phyloP scores from a whole-genome alignment of 2,113 vertebrate genomes.

The Mastomys natalensis region DNA sequence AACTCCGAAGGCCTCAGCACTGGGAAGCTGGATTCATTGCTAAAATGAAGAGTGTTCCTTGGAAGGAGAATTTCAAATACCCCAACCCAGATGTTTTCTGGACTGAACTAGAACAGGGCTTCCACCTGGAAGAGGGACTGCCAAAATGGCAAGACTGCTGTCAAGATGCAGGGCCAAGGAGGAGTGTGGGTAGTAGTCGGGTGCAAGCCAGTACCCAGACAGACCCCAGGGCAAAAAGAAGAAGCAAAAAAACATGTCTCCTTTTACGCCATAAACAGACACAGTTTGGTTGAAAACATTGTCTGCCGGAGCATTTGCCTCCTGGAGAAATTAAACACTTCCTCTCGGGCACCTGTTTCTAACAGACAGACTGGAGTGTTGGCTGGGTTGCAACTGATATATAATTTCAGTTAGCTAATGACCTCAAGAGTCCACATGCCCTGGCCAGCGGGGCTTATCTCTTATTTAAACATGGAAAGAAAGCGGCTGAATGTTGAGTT shows the following conservation, averaged over 20 bases:
- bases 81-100: background rate
- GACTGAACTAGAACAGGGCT: conserved; percentile 12
- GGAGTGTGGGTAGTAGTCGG: rapidly evolving
- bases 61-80: conserved; percentile 30
- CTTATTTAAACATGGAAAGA: conserved; percentile 45
- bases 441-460: background rate
- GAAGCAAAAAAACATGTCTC: background rate
- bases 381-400: background rate
- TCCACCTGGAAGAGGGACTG: background rate
- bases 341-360: conserved; percentile 69
- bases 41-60: background rate
- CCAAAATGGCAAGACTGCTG: background rate
- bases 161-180: background rate
- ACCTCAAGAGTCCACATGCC: background rate
- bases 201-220: background rate
- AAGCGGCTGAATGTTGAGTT: background rate
- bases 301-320: background rate
- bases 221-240: background rate
- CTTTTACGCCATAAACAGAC: background rate
- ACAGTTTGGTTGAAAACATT: background rate
- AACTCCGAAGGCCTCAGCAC: background rate
- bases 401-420: conserved; percentile 37
- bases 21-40: background rate
- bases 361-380: background rate
- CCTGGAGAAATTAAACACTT: conserved; percentile 67